Evolutionary conservation across 1,140 invertebrate species (phyloP).

Genomic region (Drosophila oshimai): DNA sequence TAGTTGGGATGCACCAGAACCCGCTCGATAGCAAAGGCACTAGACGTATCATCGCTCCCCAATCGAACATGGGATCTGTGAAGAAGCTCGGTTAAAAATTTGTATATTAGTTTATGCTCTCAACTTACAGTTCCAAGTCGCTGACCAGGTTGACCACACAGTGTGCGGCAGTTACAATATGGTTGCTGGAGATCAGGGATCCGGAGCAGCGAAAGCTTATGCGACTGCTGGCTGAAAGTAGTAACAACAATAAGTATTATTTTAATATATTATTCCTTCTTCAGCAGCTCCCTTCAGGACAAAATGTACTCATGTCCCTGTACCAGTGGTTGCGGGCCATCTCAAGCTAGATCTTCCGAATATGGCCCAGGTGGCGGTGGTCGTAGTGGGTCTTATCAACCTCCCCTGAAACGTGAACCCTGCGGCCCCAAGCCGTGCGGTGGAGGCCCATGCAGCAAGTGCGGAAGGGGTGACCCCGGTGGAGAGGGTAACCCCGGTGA

Average conservation of each 20-base stretch:
- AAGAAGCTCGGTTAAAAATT: background rate
- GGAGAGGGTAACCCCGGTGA: too few relatives aligned
- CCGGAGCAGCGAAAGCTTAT: constrained; percentile 86
- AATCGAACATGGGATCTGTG: constrained; percentile 84
- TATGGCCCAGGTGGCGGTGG: background rate
- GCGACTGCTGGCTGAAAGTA: constrained; percentile 83
- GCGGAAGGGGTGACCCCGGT: background rate
- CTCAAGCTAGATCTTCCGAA: background rate
- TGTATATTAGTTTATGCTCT: background rate
- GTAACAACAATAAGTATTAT: constrained; percentile 7
- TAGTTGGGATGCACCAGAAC: constrained; percentile 84
- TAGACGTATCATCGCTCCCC: constrained; percentile 85
- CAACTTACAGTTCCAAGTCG: constrained; percentile 83
- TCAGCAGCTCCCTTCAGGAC: background rate
- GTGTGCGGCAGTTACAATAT: constrained; percentile 88
- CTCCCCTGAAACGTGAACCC: background rate
- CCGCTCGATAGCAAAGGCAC: constrained; percentile 83
- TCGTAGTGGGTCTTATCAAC: background rate
- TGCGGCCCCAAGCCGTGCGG: constrained; percentile 20
- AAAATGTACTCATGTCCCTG: constrained; percentile 34
- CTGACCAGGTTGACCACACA: constrained; percentile 84
- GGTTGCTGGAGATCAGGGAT: constrained; percentile 85
- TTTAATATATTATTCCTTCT: background rate
- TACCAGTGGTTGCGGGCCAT: background rate
- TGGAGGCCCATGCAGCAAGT: constrained; percentile 1